Evolutionary conservation across 2,113 vertebrate genomes (phyloP).

Genomic region (Microtus ochrogaster): DNA sequence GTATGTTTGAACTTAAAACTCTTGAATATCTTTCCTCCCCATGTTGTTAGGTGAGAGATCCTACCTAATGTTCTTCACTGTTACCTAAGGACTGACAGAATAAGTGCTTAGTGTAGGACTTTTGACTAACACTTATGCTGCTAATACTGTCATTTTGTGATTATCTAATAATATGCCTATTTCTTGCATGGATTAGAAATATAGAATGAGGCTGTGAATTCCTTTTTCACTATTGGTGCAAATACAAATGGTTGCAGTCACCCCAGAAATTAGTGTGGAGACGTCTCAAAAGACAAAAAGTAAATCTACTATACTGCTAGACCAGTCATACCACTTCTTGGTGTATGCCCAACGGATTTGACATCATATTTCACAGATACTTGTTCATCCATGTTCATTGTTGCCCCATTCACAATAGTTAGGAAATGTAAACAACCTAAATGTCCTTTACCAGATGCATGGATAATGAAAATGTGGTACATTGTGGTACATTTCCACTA

Average conservation of each 20-base stretch:
- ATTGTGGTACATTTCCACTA: neutral
- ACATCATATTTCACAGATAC: neutral
- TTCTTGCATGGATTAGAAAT: conserved; percentile 15
- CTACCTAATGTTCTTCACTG: neutral
- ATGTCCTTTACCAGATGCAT: neutral
- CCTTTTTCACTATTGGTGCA: neutral
- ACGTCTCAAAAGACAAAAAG: neutral
- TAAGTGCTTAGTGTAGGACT: neutral
- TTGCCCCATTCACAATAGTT: neutral
- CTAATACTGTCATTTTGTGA: neutral
- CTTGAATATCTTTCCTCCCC: neutral
- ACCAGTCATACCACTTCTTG: neutral
- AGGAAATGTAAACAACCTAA: neutral
- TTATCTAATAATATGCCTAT: neutral
- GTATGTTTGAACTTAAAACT: conserved; percentile 1
- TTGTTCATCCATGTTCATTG: neutral
- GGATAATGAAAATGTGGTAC: neutral
- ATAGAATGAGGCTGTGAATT: neutral
- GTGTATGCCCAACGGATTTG: neutral
- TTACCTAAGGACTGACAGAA: neutral
- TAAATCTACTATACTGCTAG: neutral
- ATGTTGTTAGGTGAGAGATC: neutral
- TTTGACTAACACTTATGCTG: neutral
- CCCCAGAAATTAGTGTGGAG: neutral
- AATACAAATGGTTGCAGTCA: neutral